Base-by-base conservation (phyloP, 2,888 invertebrate species). In the Limnephilus auricula region DNA sequence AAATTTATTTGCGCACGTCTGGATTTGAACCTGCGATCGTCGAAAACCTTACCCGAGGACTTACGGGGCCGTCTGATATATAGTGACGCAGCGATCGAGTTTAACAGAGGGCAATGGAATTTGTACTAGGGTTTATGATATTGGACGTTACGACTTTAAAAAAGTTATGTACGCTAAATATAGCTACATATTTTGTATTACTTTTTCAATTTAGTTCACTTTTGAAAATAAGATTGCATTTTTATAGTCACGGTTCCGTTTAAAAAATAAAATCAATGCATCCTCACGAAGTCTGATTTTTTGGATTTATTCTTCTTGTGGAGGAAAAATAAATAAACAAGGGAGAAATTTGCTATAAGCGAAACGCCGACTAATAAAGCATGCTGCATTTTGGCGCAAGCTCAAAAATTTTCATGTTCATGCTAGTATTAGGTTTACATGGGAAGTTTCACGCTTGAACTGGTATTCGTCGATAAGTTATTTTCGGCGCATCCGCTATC, bases 281-380 rank as follows among this genome's bases (percentile, higher is more conserved):
- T 34, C 37, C 82, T 32, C 82, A 82, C 82, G 82, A 34, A 82
- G 2, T 37, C 3, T 34, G 34, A 18, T 65, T 82, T 82, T 82
- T 82, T 82, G 82, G 6, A 32, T 82, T 34, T 82, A 82, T 82
- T 82, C 82, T 9, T 25, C 65, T 82, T 82, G 34, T 34, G 12
- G 82, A 13, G 34, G 82, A n/a, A n/a, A 82, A 82, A 82, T 34
- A 82, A 82, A 82, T 82, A 82, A 82, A 82, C 34, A 25, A 34
- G 34, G 2, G 34, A 25, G 34, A 82, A 82, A 82, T 34, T 34
- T 25, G 82, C 82, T 32, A 82, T 82, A 82, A 82, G 32, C 18
- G 18, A 18, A 37, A 25, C 34, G 18, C 82, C 34, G n/a, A 37
- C 25, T 82, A 82, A 32, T 37, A 82, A 82, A 82, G 9, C 82